Evolutionary conservation across 2,888 invertebrate genomes (phyloP).

Genomic region (Dioctria rufipes): DNA sequence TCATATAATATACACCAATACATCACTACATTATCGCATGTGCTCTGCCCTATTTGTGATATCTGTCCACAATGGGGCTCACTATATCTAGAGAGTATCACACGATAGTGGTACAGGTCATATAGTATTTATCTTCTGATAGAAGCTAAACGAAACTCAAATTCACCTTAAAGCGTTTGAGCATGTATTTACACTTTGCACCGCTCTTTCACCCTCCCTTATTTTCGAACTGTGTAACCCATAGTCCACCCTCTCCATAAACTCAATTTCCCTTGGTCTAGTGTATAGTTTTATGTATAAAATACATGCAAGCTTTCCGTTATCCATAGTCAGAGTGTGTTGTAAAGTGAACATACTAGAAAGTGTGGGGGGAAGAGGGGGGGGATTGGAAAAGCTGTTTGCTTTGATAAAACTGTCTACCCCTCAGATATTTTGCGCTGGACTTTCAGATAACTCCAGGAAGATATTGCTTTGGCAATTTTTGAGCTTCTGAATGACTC

Average conservation of each 20-base stretch:
- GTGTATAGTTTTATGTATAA: slow-evolving; percentile 28
- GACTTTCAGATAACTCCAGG: slow-evolving; percentile 40
- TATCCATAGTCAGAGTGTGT: slow-evolving; percentile 21
- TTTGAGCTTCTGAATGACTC: slow-evolving; percentile 45
- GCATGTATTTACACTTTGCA: slow-evolving; percentile 43
- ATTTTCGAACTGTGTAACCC: too few relatives aligned
- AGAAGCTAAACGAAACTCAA: slow-evolving; percentile 51
- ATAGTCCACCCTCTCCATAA: not conserved
- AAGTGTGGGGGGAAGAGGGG: not conserved
- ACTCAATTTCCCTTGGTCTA: slow-evolving; percentile 42
- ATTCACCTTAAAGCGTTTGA: slow-evolving; percentile 48
- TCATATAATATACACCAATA: not conserved
- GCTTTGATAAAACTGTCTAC: slow-evolving; percentile 43
- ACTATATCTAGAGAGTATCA: slow-evolving; percentile 3
- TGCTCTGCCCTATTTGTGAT: slow-evolving; percentile 26
- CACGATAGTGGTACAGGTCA: slow-evolving; percentile 34
- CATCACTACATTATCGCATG: too few relatives aligned
- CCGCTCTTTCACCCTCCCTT: not conserved
- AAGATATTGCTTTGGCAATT: slow-evolving; percentile 42
- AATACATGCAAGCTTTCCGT: slow-evolving; percentile 39
- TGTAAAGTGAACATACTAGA: not conserved
- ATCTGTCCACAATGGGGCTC: slow-evolving; percentile 35
- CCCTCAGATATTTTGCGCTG: slow-evolving; percentile 34
- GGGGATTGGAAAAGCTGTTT: slow-evolving; percentile 40
- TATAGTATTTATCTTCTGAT: slow-evolving; percentile 50